Conservation (phyloP, 1,140 invertebrate species). For the Melitaea cinxia region DNA sequence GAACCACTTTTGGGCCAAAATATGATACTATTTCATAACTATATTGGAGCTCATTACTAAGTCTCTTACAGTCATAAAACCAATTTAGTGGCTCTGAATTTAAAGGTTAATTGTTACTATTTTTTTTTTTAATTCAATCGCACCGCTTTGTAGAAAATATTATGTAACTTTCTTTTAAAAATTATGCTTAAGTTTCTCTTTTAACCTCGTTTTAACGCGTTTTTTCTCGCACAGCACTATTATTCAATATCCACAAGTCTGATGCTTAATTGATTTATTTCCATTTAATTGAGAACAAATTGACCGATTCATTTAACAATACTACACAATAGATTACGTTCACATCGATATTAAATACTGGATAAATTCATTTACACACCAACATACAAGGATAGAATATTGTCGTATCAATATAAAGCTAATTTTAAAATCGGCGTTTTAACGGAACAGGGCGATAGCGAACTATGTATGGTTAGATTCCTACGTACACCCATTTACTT, state of each 20-base stretch:
- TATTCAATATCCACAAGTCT: background rate
- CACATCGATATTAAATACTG: conserved; percentile 16
- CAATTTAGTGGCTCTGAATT: too few relatives aligned
- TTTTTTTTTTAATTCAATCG: too few relatives aligned
- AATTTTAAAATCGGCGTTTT: conserved; percentile 16
- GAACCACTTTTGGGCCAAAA: background rate
- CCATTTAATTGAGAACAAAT: conserved; percentile 23
- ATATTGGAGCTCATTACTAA: too few relatives aligned
- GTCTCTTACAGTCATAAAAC: too few relatives aligned
- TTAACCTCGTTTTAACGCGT: too few relatives aligned
- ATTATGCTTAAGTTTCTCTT: too few relatives aligned
- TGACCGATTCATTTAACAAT: conserved; percentile 15
- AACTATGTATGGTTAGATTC: background rate
- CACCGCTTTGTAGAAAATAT: too few relatives aligned
- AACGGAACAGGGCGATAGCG: conserved; percentile 5
- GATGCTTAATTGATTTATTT: conserved; percentile 19
- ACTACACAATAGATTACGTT: conserved; percentile 7
- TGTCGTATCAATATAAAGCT: conserved; percentile 19
- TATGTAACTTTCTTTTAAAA: too few relatives aligned
- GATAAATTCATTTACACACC: conserved; percentile 1
- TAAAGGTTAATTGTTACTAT: too few relatives aligned
- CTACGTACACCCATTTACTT: background rate
- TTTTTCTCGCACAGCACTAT: background rate
- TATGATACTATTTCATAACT: too few relatives aligned
- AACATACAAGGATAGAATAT: conserved; percentile 22